Percentiles rank a stretch among this genome's conserved stretches.
Conservation (phyloP, 2,888 invertebrate species). For the Microplitis manilae region DNA sequence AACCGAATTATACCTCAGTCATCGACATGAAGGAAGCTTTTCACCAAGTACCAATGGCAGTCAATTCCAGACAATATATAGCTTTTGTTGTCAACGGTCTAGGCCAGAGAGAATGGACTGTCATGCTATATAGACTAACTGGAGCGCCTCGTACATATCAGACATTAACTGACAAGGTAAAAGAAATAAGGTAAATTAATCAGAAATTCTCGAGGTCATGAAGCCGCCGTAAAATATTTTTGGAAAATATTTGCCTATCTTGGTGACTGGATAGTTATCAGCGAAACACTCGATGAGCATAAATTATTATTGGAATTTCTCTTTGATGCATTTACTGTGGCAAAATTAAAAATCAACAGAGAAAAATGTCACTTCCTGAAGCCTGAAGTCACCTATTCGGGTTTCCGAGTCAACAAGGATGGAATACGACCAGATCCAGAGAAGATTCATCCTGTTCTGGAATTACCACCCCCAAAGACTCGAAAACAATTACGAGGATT, state of each 20-base stretch:
- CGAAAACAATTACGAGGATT: no score
- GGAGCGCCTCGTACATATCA: slow-evolving; percentile 40
- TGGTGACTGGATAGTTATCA: no score
- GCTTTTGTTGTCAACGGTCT: slow-evolving; percentile 29
- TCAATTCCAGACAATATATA: slow-evolving; percentile 13
- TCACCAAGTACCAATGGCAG: slow-evolving; percentile 34
- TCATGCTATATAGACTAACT: slow-evolving; percentile 30
- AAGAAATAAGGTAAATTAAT: no score
- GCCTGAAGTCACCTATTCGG: no score
- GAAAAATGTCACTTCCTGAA: no score
- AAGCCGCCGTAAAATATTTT: not conserved
- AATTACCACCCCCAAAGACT: no score
- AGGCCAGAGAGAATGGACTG: slow-evolving; percentile 9
- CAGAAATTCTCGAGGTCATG: slow-evolving; percentile 14
- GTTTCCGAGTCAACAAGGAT: slow-evolving; percentile 29
- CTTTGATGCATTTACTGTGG: no score
- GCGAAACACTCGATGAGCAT: no score
- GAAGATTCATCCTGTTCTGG: no score
- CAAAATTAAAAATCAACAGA: no score
- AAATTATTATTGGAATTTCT: no score
- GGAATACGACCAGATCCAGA: slow-evolving; percentile 39
- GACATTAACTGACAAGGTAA: slow-evolving; percentile 14
- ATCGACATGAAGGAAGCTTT: slow-evolving; percentile 40
- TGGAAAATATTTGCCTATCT: no score
- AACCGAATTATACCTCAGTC: slow-evolving; percentile 35